These are phyloP conservation scores for Alethe diademata DNA, from an alignment of 2,113 vertebrate genomes.

Conservation along the genomic window DNA sequence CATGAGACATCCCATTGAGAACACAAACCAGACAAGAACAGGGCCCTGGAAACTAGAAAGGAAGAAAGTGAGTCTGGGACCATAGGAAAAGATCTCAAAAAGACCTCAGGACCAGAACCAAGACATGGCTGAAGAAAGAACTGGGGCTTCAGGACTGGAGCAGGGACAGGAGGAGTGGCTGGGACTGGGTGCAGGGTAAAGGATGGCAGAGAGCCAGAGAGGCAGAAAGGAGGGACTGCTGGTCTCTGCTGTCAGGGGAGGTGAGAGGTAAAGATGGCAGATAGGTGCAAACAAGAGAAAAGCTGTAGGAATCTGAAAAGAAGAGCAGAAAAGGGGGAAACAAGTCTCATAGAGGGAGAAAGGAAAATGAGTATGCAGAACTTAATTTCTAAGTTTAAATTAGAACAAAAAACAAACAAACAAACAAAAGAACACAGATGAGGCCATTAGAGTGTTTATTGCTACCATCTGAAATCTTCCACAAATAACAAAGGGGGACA, in stretches of 20 bases:
- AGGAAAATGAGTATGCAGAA: neutral
- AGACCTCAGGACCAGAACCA: neutral
- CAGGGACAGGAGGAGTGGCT: neutral
- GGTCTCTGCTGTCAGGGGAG: neutral
- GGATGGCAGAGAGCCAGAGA: neutral
- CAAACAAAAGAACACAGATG: neutral
- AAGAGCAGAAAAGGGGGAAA: neutral
- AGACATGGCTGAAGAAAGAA: neutral
- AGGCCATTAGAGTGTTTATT: neutral
- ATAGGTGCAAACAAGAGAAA: neutral
- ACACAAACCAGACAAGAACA: rapidly evolving
- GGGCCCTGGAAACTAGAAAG: neutral
- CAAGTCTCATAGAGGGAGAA: neutral
- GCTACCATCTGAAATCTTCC: neutral
- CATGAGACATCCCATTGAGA: neutral
- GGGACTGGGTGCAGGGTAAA: neutral
- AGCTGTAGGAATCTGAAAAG: neutral
- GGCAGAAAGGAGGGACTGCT: neutral
- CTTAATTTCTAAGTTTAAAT: neutral
- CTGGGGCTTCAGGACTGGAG: neutral
- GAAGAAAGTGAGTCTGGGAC: neutral
- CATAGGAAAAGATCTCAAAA: neutral
- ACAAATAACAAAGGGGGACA: neutral
- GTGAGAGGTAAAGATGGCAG: neutral
- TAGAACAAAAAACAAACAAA: neutral